Conservation (phyloP, 1,140 invertebrate genomes). For the Drosophila micromelanica region DNA sequence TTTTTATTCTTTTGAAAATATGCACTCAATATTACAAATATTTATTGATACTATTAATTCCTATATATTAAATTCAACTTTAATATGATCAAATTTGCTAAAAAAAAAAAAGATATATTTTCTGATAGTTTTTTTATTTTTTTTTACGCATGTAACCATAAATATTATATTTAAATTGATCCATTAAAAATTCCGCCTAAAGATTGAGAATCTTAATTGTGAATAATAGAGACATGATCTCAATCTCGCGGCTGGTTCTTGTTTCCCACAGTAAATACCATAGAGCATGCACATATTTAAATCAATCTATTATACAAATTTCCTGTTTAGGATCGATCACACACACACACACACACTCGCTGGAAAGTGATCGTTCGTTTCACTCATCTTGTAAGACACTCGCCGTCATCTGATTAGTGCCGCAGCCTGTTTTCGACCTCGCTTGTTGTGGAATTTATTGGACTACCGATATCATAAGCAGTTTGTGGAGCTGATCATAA, state of each 20-base stretch:
- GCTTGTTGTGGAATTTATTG: constrained; percentile 50
- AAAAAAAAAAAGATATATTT: too few species aligned
- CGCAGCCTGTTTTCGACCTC: constrained; percentile 55
- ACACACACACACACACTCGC: not conserved
- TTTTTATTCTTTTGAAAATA: too few species aligned
- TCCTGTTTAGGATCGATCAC: constrained; percentile 47
- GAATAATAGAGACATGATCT: constrained; percentile 30
- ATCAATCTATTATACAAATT: constrained; percentile 52
- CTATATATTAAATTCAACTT: not conserved
- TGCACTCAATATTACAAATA: too few species aligned
- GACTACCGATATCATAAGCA: constrained; percentile 38
- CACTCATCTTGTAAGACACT: constrained; percentile 19
- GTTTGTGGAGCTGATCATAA: constrained; percentile 18
- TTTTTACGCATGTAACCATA: not conserved
- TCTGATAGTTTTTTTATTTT: not conserved
- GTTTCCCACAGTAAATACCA: constrained; percentile 18
- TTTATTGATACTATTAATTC: too few species aligned
- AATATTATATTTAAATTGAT: constrained; percentile 10
- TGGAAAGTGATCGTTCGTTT: constrained; percentile 24
- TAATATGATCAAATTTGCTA: too few species aligned
- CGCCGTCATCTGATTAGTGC: constrained; percentile 30
- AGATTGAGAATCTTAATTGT: constrained; percentile 25
- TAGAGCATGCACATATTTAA: constrained; percentile 36
- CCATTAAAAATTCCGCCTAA: constrained; percentile 10
- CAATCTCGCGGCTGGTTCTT: constrained; percentile 22